Evolutionary conservation across 2,797 vertebrate genomes (phyloP), one percentile per base, ranked within the genome.

Genomic region (Tachyglossus aculeatus): DNA sequence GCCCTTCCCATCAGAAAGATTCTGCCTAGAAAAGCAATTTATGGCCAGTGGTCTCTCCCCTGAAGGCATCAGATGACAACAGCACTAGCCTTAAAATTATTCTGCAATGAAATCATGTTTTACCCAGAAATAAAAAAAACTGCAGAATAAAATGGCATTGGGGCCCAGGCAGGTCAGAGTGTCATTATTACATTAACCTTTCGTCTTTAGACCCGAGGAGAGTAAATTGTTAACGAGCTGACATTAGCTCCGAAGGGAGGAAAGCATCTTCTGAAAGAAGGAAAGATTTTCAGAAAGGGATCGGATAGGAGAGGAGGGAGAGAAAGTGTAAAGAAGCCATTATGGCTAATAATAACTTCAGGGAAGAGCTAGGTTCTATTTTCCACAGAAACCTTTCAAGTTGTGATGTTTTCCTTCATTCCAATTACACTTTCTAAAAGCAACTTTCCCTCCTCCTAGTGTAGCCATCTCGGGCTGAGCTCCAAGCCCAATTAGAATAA

Each of bases 181-280:
- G 88, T 84, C 75, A 58, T 89, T 87, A 88, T 33, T 82, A 55
- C 85, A 85, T 88, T 88, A 88, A 85, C 88, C 81, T 89, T 87
- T 69, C 0, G 4, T 70, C 84, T 89, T 89, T 72, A 80, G 75
- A 88, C 53, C 54, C 83, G 66, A 68, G 27, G 6, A 29, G 80
- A 90, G 77, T 60, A 85, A 89, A 79, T 70, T 82, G 74, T 85
- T 72, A 90, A 89, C 0, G 0, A 89, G 83, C 48, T 10, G 4
- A 67, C 71, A 36, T 7, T 10, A 80, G 74, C 57, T 39, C 53
- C 14, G 0, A 45, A 18, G 66, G 80, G 78, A 48, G 60, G 55
- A 81, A 27, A 31, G 33, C 77, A 69, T 56, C 68, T 58, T 79
- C 64, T 80, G 56, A 75, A 77, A 72, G 71, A 76, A 73, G 72